phyloP scores from a whole-genome alignment of 1,140 invertebrate species.

The Macrosteles quadrilineatus region DNA sequence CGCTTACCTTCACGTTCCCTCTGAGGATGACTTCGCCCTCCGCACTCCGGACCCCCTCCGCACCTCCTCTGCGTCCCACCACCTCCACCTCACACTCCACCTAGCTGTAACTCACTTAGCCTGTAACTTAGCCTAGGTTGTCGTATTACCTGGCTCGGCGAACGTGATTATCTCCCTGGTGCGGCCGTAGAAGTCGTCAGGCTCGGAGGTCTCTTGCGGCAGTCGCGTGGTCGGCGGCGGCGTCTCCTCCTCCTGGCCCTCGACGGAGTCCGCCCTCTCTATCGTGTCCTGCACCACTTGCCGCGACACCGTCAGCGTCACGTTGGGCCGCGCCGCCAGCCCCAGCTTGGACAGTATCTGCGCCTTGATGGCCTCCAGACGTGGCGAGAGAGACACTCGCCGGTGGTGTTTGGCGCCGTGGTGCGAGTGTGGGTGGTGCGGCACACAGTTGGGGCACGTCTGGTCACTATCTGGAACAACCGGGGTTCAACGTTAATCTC shows the following conservation, averaged over 20 bases:
- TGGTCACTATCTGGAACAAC: conserved; percentile 23
- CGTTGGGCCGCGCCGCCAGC: conserved; percentile 66
- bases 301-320: conserved; percentile 61
- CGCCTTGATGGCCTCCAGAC: conserved; percentile 73
- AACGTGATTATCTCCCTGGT: conserved; percentile 82
- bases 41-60: background rate
- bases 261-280: conserved; percentile 57
- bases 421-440: conserved; percentile 27
- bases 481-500: no score
- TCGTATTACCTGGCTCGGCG: conserved; percentile 70
- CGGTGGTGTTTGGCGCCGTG: conserved; percentile 34
- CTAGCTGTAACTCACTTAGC: background rate
- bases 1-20: background rate
- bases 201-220: conserved; percentile 52
- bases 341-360: conserved; percentile 76
- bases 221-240: conserved; percentile 38
- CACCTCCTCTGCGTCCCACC: background rate
- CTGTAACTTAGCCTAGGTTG: background rate
- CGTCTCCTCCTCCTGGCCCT: conserved; percentile 39
- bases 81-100: background rate
- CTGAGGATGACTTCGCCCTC: background rate
- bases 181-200: conserved; percentile 74
- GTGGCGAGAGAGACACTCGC: conserved; percentile 33
- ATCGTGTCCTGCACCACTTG: conserved; percentile 70
- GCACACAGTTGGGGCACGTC: conserved; percentile 30